A percentile compares a stretch with the other conserved stretches of the same genome.
These are phyloP conservation scores for Epinephelus cyanopodus DNA, from an alignment of 2,113 vertebrate genomes.

Conservation along the genomic window DNA sequence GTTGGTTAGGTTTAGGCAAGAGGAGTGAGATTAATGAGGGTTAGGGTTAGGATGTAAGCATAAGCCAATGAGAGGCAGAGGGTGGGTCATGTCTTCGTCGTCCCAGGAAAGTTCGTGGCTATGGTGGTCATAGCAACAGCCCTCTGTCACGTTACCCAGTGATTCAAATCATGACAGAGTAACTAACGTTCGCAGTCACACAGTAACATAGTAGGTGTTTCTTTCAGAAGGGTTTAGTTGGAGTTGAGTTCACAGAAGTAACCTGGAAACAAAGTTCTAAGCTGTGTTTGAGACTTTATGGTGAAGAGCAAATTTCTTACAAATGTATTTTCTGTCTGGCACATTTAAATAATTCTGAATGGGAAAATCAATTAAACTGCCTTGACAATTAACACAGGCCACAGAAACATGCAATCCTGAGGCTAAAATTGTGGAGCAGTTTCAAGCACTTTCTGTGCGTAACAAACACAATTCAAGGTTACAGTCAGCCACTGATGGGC, in stretches of 20 bases:
- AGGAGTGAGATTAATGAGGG: too few relatives aligned
- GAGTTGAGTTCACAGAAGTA: slow-evolving; percentile 15
- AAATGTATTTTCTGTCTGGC: neutral
- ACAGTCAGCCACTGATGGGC: neutral
- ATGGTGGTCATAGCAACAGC: neutral
- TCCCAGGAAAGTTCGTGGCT: too few relatives aligned
- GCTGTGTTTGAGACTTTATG: neutral
- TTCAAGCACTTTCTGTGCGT: slow-evolving; percentile 20
- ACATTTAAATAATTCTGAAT: slow-evolving; percentile 15
- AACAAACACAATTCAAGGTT: slow-evolving; percentile 38
- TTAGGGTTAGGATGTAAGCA: too few relatives aligned
- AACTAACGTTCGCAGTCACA: slow-evolving; percentile 21
- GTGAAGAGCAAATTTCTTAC: neutral
- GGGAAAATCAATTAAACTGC: slow-evolving; percentile 30
- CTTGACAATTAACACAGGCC: slow-evolving; percentile 17
- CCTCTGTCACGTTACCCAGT: neutral
- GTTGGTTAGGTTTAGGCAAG: too few relatives aligned
- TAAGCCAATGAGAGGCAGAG: too few relatives aligned
- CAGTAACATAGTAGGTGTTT: neutral
- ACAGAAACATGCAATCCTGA: neutral
- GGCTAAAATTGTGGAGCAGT: neutral
- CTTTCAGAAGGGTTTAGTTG: slow-evolving; percentile 14
- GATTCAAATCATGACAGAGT: slow-evolving; percentile 12
- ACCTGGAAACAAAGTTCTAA: slow-evolving; percentile 18
- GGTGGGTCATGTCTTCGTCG: too few relatives aligned